Percentiles rank a stretch among this genome's conserved stretches.
Evolutionary conservation across 2,888 invertebrate species (phyloP).

Genomic region (Germaria angustata): DNA sequence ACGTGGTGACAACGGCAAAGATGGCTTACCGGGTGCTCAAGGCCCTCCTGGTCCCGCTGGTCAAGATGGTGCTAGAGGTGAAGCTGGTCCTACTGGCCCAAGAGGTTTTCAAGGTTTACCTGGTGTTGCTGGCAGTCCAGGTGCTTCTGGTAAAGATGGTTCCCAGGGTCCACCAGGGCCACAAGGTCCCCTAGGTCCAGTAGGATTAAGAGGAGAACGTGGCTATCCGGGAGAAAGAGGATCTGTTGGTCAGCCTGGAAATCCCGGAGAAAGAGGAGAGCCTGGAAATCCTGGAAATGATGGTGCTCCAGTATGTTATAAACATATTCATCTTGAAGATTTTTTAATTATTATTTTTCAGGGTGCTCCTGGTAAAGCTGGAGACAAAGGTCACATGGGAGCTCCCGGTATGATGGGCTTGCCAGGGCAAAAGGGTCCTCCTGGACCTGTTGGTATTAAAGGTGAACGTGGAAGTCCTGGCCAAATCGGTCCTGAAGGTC

Average conservation of each 20-base stretch:
- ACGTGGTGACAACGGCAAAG: constrained; percentile 89
- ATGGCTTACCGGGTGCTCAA: constrained; percentile 87
- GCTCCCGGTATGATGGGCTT: constrained; percentile 90
- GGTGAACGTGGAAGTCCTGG: constrained; percentile 85
- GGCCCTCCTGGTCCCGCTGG: constrained; percentile 88
- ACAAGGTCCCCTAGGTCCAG: constrained; percentile 82
- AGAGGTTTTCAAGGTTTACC: constrained; percentile 87
- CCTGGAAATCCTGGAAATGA: constrained; percentile 81
- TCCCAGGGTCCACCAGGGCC: constrained; percentile 86
- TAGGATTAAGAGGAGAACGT: constrained; percentile 84
- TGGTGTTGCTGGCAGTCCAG: constrained; percentile 87
- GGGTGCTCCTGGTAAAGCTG: constrained; percentile 84
- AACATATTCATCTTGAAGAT: not conserved
- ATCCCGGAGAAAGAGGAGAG: constrained; percentile 81
- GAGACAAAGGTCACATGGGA: constrained; percentile 90
- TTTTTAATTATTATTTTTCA: constrained; percentile 28
- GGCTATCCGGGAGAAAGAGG: constrained; percentile 88
- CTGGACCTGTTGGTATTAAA: constrained; percentile 84
- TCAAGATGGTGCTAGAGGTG: constrained; percentile 87
- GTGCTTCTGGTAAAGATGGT: constrained; percentile 90
- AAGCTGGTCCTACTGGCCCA: constrained; percentile 87
- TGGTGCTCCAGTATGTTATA: constrained; percentile 82
- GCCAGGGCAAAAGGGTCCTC: constrained; percentile 85
- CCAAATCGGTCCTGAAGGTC: constrained; percentile 87
- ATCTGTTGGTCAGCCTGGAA: constrained; percentile 83